Percentiles rank a stretch among this genome's conserved stretches.
These are phyloP conservation scores for Pseudocheirus occidentalis DNA, from an alignment of 2,797 vertebrate species.

Conservation along the genomic window DNA sequence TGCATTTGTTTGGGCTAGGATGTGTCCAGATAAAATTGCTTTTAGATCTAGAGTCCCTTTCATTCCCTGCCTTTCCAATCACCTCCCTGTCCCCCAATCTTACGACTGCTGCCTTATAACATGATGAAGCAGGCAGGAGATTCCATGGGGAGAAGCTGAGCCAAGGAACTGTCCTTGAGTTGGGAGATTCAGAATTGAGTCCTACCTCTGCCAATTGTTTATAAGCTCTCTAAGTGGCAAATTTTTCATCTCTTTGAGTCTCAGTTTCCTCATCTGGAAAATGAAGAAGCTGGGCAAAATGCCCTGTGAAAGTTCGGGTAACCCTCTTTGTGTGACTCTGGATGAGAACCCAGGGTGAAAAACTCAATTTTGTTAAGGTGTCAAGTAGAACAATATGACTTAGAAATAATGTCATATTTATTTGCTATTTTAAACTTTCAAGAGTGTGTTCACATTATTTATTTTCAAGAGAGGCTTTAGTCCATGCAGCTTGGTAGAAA, in stretches of 20 bases:
- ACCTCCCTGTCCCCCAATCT: not conserved
- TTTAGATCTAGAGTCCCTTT: not conserved
- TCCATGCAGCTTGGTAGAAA: not conserved
- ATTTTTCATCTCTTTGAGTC: not conserved
- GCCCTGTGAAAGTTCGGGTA: not conserved
- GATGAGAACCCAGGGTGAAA: not conserved
- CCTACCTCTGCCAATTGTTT: not conserved
- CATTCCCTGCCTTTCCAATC: not conserved
- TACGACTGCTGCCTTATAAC: not conserved
- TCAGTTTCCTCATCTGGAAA: not conserved
- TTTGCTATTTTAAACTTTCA: not conserved
- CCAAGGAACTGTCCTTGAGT: not conserved
- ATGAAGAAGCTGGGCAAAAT: not conserved
- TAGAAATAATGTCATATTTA: conserved; percentile 6
- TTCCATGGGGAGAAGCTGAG: not conserved
- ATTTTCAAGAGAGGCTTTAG: not conserved
- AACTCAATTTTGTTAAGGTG: not conserved
- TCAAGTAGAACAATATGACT: not conserved
- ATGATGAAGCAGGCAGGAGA: not conserved
- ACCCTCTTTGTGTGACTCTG: not conserved
- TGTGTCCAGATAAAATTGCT: not conserved
- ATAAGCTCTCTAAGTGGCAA: not conserved
- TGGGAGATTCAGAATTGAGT: not conserved
- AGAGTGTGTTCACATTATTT: not conserved
- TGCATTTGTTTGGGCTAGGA: not conserved